Conservation (phyloP, 2,888 invertebrate species). For the Phalangium opilio region DNA sequence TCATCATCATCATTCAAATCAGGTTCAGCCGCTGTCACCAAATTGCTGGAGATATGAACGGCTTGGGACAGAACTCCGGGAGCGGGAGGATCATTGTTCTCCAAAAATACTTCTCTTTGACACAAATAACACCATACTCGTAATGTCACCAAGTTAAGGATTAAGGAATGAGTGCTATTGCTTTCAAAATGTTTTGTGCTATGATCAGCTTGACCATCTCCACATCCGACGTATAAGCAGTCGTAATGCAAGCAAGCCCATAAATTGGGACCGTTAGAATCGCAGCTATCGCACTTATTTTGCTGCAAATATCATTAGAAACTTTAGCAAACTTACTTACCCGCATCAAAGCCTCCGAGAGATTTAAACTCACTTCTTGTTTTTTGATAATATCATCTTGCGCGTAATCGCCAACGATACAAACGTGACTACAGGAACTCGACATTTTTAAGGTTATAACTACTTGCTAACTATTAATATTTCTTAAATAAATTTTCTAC, state of each 20-base stretch:
- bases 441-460: no score
- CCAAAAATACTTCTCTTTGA: slow-evolving; percentile 58
- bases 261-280: slow-evolving; percentile 55
- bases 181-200: slow-evolving; percentile 54
- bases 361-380: slow-evolving; percentile 10
- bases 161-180: slow-evolving; percentile 50
- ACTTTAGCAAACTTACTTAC: neutral
- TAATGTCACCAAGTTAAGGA: slow-evolving; percentile 68
- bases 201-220: slow-evolving; percentile 65
- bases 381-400: slow-evolving; percentile 26
- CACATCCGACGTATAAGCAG: slow-evolving; percentile 67
- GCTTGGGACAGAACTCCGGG: slow-evolving; percentile 10
- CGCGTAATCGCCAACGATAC: slow-evolving; percentile 23
- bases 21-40: slow-evolving; percentile 17
- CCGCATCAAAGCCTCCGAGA: neutral
- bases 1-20: slow-evolving; percentile 32
- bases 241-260: slow-evolving; percentile 71
- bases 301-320: slow-evolving; percentile 2
- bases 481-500: no score
- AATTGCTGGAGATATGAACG: slow-evolving; percentile 9
- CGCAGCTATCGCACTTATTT: slow-evolving; percentile 49
- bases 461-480: no score
- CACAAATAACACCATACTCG: slow-evolving; percentile 81
- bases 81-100: slow-evolving; percentile 32
- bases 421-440: slow-evolving; percentile 25